A percentile compares a stretch with the other conserved stretches of the same genome.
Conservation (phyloP, 2,113 vertebrate genomes). For the Pseudorasbora parva region DNA sequence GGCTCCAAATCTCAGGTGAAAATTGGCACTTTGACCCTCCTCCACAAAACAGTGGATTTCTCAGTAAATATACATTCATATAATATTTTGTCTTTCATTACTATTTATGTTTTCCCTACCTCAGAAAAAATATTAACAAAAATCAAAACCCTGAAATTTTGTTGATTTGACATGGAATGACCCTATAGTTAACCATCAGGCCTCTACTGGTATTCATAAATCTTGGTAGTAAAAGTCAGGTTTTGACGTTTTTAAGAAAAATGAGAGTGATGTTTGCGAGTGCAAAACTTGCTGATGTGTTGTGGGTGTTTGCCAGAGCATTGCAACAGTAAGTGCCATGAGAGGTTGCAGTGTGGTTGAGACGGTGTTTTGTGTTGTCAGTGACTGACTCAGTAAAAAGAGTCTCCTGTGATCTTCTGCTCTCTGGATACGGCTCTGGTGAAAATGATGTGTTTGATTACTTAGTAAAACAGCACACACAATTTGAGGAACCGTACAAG, state of each 20-base stretch:
- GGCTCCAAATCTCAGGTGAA: too few relatives aligned
- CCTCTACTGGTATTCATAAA: not conserved
- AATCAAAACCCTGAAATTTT: too few relatives aligned
- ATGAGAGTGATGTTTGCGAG: not conserved
- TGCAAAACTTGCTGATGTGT: not conserved
- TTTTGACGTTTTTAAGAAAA: not conserved
- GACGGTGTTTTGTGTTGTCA: slow-evolving; percentile 10
- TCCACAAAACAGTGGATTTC: too few relatives aligned
- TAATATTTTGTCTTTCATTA: too few relatives aligned
- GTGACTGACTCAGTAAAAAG: not conserved
- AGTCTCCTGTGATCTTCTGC: slow-evolving; percentile 3
- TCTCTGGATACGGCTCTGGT: not conserved
- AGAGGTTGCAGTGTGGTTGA: slow-evolving; percentile 13
- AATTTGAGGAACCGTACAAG: not conserved
- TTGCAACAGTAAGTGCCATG: not conserved
- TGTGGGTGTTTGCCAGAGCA: not conserved
- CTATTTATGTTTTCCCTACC: too few relatives aligned
- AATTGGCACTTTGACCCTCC: too few relatives aligned
- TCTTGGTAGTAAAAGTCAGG: not conserved
- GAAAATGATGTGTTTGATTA: not conserved
- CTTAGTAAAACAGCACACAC: not conserved
- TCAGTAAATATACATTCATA: too few relatives aligned
- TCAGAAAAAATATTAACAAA: too few relatives aligned
- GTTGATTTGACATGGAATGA: too few relatives aligned
- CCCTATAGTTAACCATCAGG: not conserved